These are phyloP conservation scores for Philopotamus ludificatus DNA, from an alignment of 1,140 invertebrate genomes.

Conservation along the genomic window DNA sequence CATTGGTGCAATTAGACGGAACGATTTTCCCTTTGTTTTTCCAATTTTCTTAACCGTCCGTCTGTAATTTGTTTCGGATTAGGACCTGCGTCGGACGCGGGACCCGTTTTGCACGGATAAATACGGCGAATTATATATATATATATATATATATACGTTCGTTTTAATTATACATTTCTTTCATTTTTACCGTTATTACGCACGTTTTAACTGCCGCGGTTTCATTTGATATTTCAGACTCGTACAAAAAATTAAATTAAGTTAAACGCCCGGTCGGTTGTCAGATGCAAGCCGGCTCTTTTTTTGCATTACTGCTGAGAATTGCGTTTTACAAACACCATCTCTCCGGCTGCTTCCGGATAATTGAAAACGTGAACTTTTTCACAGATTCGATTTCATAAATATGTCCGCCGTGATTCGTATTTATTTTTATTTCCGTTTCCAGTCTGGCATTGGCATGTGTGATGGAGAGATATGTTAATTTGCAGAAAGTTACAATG, in stretches of 20 bases:
- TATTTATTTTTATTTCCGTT: no score
- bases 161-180: background rate
- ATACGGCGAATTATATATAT: no score
- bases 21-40: no score
- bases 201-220: no score
- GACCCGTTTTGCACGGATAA: conserved; percentile 3
- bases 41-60: no score
- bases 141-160: no score
- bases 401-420: no score
- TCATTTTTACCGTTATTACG: no score
- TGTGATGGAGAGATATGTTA: no score
- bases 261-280: background rate
- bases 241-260: background rate
- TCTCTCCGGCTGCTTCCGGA: background rate
- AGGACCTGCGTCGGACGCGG: conserved; percentile 19
- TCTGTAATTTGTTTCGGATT: conserved; percentile 27
- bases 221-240: background rate
- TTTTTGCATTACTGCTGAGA: background rate
- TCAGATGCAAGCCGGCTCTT: background rate
- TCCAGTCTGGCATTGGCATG: no score
- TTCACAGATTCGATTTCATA: background rate
- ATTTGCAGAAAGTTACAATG: no score
- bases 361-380: background rate
- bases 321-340: background rate
- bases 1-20: no score